These are phyloP conservation scores for Liodrosophila aerea DNA, from an alignment of 2,888 invertebrate genomes.

Conservation along the genomic window DNA sequence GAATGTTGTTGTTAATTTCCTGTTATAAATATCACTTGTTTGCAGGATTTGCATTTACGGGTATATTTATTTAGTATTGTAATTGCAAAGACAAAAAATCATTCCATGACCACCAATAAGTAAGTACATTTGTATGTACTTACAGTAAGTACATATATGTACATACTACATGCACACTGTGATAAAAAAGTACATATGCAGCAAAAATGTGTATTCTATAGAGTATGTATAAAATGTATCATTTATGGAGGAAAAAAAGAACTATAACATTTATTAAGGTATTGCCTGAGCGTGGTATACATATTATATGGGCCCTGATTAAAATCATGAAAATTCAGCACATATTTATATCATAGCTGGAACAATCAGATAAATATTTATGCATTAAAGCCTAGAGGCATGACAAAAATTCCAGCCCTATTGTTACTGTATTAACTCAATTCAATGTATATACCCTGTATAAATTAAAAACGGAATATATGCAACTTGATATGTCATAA, in stretches of 20 bases:
- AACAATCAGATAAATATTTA: conserved; percentile 52
- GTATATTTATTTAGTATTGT: no score
- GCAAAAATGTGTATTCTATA: conserved; percentile 23
- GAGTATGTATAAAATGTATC: conserved; percentile 10
- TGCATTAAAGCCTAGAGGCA: conserved; percentile 35
- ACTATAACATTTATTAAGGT: conserved; percentile 45
- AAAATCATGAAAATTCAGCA: conserved; percentile 56
- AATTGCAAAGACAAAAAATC: no score
- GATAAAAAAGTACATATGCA: conserved; percentile 6
- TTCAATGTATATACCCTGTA: conserved; percentile 45
- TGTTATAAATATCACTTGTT: no score
- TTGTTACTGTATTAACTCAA: conserved; percentile 45
- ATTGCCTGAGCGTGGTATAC: conserved; percentile 21
- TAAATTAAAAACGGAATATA: no score
- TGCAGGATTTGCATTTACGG: no score
- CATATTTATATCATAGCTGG: conserved; percentile 28
- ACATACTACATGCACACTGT: no score
- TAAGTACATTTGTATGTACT: conserved; percentile 1
- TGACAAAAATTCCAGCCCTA: conserved; percentile 13
- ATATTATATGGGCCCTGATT: conserved; percentile 43
- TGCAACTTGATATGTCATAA: no score
- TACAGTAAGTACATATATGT: conserved; percentile 11
- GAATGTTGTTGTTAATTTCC: no score
- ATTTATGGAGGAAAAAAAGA: conserved; percentile 10
- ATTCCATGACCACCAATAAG: no score